These are phyloP conservation scores for Oreochromis grahami DNA, from an alignment of 2,797 vertebrate species.

Conservation along the genomic window DNA sequence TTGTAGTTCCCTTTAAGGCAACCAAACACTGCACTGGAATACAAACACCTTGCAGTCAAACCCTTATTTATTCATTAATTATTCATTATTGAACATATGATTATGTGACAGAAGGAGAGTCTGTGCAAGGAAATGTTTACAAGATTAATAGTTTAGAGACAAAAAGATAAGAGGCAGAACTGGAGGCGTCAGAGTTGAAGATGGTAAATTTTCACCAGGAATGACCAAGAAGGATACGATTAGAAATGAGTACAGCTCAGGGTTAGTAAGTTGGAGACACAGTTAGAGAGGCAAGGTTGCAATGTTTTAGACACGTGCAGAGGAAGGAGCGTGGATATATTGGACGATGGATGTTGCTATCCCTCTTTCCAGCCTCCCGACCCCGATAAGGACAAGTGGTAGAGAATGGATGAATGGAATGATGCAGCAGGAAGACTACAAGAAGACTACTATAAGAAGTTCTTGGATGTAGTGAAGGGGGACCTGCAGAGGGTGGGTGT, in stretches of 20 bases:
- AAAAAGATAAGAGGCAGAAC: background rate
- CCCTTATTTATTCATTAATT: background rate
- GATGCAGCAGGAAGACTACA: background rate
- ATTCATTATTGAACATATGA: background rate
- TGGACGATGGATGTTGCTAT: too few species aligned
- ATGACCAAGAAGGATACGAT: background rate
- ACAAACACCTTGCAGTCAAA: background rate
- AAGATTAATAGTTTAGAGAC: background rate
- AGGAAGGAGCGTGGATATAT: background rate
- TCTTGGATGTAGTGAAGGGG: background rate
- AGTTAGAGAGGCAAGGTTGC: background rate
- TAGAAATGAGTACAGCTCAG: background rate
- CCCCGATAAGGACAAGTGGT: background rate
- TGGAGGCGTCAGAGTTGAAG: background rate
- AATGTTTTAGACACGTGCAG: background rate
- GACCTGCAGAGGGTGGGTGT: background rate
- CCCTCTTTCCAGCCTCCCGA: too few species aligned
- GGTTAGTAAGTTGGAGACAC: background rate
- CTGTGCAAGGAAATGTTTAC: background rate
- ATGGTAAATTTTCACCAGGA: rapidly evolving
- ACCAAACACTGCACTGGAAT: background rate
- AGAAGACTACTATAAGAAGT: background rate
- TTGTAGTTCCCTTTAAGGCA: background rate
- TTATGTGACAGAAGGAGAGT: background rate
- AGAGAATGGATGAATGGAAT: background rate